A percentile compares a stretch with the other conserved stretches of the same genome.
Conservation (phyloP, 1,140 invertebrate species). For the Calephelis nemesis region DNA sequence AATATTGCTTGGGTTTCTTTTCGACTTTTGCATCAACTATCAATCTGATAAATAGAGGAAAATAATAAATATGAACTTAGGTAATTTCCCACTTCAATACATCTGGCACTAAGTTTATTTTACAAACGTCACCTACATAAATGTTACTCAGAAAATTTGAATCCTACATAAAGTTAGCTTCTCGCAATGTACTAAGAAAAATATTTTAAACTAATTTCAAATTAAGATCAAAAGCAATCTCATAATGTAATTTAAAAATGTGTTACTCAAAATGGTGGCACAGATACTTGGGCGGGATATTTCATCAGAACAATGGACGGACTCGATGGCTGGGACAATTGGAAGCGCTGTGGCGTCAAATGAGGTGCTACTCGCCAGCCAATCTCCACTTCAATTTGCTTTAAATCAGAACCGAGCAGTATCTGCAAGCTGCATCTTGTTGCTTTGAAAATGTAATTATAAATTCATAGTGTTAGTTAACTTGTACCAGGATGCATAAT, state of each 20-base stretch:
- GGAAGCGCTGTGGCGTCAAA: conserved; percentile 68
- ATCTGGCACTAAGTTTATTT: no score
- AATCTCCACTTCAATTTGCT: conserved; percentile 72
- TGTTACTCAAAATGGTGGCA: conserved; percentile 1
- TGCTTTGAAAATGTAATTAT: conserved; percentile 18
- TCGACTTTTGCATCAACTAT: no score
- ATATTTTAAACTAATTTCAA: not conserved
- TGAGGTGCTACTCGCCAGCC: conserved; percentile 61
- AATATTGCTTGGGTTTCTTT: no score
- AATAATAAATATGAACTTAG: no score
- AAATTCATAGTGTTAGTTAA: not conserved
- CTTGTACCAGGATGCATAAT: no score
- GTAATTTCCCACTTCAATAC: no score
- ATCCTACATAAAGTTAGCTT: no score
- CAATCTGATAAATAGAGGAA: no score
- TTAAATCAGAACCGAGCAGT: conserved; percentile 50
- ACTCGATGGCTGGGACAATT: conserved; percentile 51
- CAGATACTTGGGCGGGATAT: conserved; percentile 14
- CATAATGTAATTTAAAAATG: not conserved
- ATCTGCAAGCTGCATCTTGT: conserved; percentile 23
- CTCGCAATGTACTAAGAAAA: no score
- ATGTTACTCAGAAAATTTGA: no score
- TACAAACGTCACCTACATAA: no score
- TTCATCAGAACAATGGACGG: conserved; percentile 42
- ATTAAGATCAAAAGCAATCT: not conserved